Conservation (phyloP, 2,888 invertebrate species). For the Pollenia griseotomentosa region DNA sequence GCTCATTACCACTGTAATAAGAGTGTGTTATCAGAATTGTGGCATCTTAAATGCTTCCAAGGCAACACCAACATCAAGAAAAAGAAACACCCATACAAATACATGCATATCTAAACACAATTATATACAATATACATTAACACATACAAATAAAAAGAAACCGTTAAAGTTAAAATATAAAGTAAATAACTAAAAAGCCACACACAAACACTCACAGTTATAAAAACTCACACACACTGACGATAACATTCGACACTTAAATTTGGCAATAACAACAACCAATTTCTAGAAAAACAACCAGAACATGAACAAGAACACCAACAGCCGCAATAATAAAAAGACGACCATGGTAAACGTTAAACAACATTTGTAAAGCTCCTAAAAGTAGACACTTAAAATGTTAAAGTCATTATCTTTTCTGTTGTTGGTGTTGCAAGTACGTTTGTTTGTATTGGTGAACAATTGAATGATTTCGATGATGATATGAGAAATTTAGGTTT, state of each 20-base stretch:
- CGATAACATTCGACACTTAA: conserved; percentile 4
- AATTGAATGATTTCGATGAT: conserved; percentile 53
- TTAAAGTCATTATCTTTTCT: conserved; percentile 60
- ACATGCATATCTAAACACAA: not conserved
- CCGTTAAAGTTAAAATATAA: conserved; percentile 39
- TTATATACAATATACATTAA: conserved; percentile 6
- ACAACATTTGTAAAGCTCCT: conserved; percentile 67
- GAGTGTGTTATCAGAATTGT: conserved; percentile 60
- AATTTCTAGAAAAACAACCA: not conserved
- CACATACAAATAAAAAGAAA: not conserved
- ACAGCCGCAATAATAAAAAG: conserved; percentile 40
- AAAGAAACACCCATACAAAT: not conserved
- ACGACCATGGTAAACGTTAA: conserved; percentile 21
- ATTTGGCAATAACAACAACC: conserved; percentile 45
- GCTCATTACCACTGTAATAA: conserved; percentile 72
- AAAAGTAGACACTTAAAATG: conserved; percentile 69
- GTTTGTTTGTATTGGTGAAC: not conserved
- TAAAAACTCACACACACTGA: not conserved
- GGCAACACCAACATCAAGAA: conserved; percentile 42
- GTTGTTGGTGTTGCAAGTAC: conserved; percentile 7
- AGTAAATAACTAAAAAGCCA: conserved; percentile 42
- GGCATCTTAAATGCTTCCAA: conserved; percentile 69
- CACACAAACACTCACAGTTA: not conserved
- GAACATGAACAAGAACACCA: conserved; percentile 27
- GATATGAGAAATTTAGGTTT: not conserved